Evolutionary conservation across 2,113 vertebrate species (phyloP).

Genomic region (Aegithalos caudatus): DNA sequence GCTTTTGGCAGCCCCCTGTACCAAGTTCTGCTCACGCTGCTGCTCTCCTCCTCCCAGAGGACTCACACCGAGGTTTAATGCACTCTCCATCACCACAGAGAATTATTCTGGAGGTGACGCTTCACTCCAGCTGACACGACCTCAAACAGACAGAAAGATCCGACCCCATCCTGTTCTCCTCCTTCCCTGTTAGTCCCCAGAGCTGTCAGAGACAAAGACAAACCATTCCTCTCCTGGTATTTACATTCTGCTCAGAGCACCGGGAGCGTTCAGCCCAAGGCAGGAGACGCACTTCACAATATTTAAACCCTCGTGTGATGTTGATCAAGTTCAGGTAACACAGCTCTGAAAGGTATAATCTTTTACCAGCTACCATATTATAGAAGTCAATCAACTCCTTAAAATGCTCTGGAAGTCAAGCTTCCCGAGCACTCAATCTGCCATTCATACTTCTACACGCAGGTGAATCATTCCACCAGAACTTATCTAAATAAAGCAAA

Average conservation of each 20-base stretch:
- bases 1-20: neutral
- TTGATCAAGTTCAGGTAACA: constrained; percentile 54
- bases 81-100: neutral
- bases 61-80: neutral
- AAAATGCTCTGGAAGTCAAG: constrained; percentile 40
- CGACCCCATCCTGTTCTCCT: neutral
- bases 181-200: neutral
- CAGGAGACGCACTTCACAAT: constrained; percentile 39
- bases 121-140: neutral
- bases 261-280: neutral
- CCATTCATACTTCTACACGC: constrained; percentile 40
- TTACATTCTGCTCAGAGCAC: neutral
- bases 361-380: constrained; percentile 57
- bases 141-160: neutral
- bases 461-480: constrained; percentile 59
- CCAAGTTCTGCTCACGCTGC: neutral
- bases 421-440: constrained; percentile 52
- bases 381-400: constrained; percentile 52
- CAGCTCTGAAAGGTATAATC: constrained; percentile 48
- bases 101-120: neutral
- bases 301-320: neutral
- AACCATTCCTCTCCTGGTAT: neutral
- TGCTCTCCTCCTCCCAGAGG: neutral
- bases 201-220: neutral
- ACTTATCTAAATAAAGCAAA: constrained; percentile 49